Evolutionary conservation across 2,888 invertebrate species (phyloP), one percentile per base, ranked within the genome.

Genomic region (Limnephilus rhombicus): DNA sequence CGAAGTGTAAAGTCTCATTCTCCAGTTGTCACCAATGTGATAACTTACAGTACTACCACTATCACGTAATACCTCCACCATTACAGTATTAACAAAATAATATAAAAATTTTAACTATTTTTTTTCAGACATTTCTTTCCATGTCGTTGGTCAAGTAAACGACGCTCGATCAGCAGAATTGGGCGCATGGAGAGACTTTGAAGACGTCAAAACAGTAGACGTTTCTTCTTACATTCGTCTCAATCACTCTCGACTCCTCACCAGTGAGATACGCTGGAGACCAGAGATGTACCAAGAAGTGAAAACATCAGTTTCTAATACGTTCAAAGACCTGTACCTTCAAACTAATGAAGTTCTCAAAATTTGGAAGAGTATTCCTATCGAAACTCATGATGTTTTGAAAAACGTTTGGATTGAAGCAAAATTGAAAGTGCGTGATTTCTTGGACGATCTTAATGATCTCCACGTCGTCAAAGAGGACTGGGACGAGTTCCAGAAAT

Each of bases 211-310:
- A 3, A 97, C 98, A 83, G 97, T 97, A 4, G 98, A 98, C 95
- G 95, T 98, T 37, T 97, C 97, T 5, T 98, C 98, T 37, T 98
- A 98, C 95, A 95, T 98, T 86, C 97, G 97, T 45, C 96, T 98
- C 94, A 98, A 98, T 95, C 98, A 98, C 94, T 98, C 98, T 0
- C 96, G 98, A 80, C 96, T 98, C 0, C 96, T 98, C 24, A 98
- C 98, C 1, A 98, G 98, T 92, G 97, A 97, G n/a, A 95, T 98
- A 37, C 96, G 97, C 92, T 98, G 98, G 98, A 96, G 98, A 37
- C 98, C 98, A 0, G 97, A 97, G 94, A 97, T 98, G 41, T 97
- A 97, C 94, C 94, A 95, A 91, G 96, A 96, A 94, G 94, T 96
- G 0, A 96, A 95, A 94, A 94, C 95, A 0, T 94, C 95, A 83